Evolutionary conservation across 2,113 vertebrate species (phyloP), one percentile per base, ranked within the genome.

Genomic region (Engystomops pustulosus): DNA sequence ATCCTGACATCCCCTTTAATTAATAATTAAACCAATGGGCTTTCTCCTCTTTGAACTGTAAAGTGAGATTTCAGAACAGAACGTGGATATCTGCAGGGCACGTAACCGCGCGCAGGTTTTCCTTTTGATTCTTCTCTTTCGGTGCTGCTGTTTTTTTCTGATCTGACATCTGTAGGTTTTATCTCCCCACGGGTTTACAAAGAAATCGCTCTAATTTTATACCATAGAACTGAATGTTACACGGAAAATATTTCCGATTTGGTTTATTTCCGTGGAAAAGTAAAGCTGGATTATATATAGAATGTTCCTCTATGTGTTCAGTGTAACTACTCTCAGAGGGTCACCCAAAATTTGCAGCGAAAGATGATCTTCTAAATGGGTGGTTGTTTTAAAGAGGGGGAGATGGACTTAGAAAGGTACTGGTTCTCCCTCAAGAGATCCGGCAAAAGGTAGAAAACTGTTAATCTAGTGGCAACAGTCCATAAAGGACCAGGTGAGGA

Each of bases 11-110:
- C 67, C 68, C 23, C 23, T 49, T 25, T 55, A 41, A 81, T 82
- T 72, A 82, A 82, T 60, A 74, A 82, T 72, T 82, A 82, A 82
- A 82, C 67, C 25, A 60, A 82, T 82, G 47, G 47, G 51, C 36
- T 53, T 32, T 4, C 17, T 69, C 34, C 47, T 69, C 79, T 82
- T 38, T 82, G 51, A 82, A 74, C 68, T 60, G 34, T 20, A 4
- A 44, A 14, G 47, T 27, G 67, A 81, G n/a, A 55, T 27, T 55
- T 70, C 30, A 80, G 55, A 81, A 25, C 38, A 41, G 65, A 72
- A 25, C 30, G 10, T 20, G 36, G 10, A 53, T 72, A 23, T 55
- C 68, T 30, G 23, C 23, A 11, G 49, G 47, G 80, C 30, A 25
- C 3, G 2, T 17, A 58, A 58, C 67, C 30, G 6, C 30, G 32